Evolutionary conservation across 2,888 invertebrate species (phyloP).

Genomic region (Patella pellucida): DNA sequence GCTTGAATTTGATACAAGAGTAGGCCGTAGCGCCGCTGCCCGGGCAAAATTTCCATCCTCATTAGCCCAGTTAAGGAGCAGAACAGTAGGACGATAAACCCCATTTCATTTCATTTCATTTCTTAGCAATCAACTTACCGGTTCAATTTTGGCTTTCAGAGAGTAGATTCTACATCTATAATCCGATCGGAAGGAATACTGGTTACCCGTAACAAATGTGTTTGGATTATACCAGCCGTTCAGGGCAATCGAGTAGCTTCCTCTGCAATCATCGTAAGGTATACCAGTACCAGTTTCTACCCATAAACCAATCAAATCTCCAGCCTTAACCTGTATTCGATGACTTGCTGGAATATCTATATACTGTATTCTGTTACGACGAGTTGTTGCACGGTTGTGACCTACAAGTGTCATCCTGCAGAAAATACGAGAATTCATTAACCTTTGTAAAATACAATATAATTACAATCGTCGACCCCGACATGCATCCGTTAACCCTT

Average conservation of each 20-base stretch:
- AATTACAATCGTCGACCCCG: too few relatives aligned
- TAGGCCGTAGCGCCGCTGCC: too few relatives aligned
- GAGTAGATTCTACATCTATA: not conserved
- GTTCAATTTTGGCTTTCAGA: not conserved
- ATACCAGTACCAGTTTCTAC: not conserved
- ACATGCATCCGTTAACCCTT: too few relatives aligned
- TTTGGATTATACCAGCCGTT: not conserved
- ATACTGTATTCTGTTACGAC: not conserved
- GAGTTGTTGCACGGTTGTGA: not conserved
- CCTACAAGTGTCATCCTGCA: not conserved
- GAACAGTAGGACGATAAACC: too few relatives aligned
- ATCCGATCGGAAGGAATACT: not conserved
- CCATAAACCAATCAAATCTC: conserved; percentile 37
- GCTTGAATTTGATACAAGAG: too few relatives aligned
- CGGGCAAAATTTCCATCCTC: too few relatives aligned
- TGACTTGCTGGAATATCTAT: conserved; percentile 30
- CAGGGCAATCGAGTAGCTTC: not conserved
- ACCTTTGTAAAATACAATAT: too few relatives aligned
- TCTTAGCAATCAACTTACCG: not conserved
- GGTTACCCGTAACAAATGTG: not conserved
- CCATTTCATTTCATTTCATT: too few relatives aligned
- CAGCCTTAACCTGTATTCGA: conserved; percentile 33
- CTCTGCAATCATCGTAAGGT: not conserved
- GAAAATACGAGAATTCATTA: too few relatives aligned
- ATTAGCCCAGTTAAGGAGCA: too few relatives aligned